Evolutionary conservation across 2,113 vertebrate genomes (phyloP), one percentile per base, ranked within the genome.

Genomic region (Nycticebus coucang): DNA sequence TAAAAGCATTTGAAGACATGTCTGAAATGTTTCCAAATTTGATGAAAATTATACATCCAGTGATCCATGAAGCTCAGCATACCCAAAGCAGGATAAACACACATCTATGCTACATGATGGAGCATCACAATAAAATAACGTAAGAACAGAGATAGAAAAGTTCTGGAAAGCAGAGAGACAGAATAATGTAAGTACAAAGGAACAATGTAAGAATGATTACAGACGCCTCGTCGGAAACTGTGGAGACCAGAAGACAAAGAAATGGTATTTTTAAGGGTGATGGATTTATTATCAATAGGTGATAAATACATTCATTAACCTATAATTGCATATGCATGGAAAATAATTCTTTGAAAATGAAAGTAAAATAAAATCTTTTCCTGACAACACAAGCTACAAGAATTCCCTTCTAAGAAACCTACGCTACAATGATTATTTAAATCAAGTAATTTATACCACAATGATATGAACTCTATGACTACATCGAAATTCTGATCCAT

Each of bases 311-410:
- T 35, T 19, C 21, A 4, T 45, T 28, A 14, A n/a, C 35, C 53
- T 86, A 0, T 53, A 68, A 45, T 78, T 53, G 33, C 11, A 19
- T 85, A 45, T 57, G 41, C 18, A 11, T 45, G 50, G 53, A 91
- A 81, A 88, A 68, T 5, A 85, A 75, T 37, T 18, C 3, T 75
- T 72, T 69, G 72, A 78, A 86, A 92, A 66, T 37, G 14, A n/a
- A 93, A 78, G n/a, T 26, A 72, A 80, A 92, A 81, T 77, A 59
- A 81, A 69, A 33, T 35, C 8, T 60, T 87, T 92, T 89, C 14
- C 68, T 89, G 71, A 87, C 55, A 86, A 77, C n/a, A 28, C 12
- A 35, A n/a, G 28, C 26, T 87, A 1, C 0, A 66, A 62, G 75
- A 87, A 50, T 80, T 84, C 19, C 62, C 50, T 84, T 90, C 24